Evolutionary conservation across 2,113 vertebrate genomes (phyloP).

Genomic region (Dunckerocampus dactyliophorus): DNA sequence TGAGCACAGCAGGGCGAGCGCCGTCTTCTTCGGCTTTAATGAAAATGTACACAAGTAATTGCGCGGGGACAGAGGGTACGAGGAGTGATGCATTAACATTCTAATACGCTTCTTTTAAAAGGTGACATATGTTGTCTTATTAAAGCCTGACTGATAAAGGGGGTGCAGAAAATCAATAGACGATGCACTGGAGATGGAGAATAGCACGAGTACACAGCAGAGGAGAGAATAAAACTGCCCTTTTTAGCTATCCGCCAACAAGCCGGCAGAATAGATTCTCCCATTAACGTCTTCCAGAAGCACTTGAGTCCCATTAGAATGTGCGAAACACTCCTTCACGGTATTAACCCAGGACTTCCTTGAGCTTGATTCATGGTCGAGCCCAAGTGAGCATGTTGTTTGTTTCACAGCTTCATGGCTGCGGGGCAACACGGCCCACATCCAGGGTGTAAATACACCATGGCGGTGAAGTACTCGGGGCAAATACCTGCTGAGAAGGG

Average conservation of each 20-base stretch:
- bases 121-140: slow-evolving; percentile 66
- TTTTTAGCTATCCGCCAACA: slow-evolving; percentile 61
- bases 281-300: slow-evolving; percentile 59
- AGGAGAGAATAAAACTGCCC: slow-evolving; percentile 55
- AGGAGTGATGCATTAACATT: no score
- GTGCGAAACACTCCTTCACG: slow-evolving; percentile 63
- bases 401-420: slow-evolving; percentile 8
- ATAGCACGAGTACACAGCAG: slow-evolving; percentile 31
- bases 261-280: slow-evolving; percentile 50
- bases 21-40: slow-evolving; percentile 43
- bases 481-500: no score
- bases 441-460: background rate
- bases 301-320: slow-evolving; percentile 62
- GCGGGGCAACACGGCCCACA: slow-evolving; percentile 7
- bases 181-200: slow-evolving; percentile 51
- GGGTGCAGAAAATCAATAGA: slow-evolving; percentile 60
- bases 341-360: slow-evolving; percentile 47
- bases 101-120: slow-evolving; percentile 36
- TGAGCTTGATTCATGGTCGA: slow-evolving; percentile 41
- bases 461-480: no score
- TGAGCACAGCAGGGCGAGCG: slow-evolving; percentile 53
- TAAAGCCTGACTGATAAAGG: slow-evolving; percentile 67
- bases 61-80: no score
- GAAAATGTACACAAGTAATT: slow-evolving; percentile 19
- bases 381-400: background rate